Percentiles rank a stretch among this genome's conserved stretches.
phyloP scores from a whole-genome alignment of 2,797 vertebrate species.

The Diplodus sargus region DNA sequence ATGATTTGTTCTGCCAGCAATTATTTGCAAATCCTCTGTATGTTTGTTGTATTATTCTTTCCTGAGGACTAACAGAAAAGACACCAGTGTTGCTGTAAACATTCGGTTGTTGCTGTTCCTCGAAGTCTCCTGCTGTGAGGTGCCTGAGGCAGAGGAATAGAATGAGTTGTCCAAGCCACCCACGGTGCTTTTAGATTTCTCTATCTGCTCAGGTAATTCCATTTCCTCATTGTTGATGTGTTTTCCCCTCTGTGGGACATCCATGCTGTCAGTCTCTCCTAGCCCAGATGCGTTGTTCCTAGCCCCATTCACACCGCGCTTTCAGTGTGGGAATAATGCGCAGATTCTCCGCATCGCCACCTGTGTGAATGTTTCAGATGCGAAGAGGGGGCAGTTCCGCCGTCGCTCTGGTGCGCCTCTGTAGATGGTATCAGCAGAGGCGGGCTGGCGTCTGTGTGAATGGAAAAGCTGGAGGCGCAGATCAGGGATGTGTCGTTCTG shows the following conservation, averaged over 20 bases:
- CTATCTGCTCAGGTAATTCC: constrained; percentile 47
- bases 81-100: constrained; percentile 2
- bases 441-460: no score
- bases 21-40: background rate
- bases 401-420: no score
- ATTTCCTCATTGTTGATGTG: constrained; percentile 42
- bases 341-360: no score
- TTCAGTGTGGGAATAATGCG: no score
- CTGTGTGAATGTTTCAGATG: no score
- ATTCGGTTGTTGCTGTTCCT: constrained; percentile 11
- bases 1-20: background rate
- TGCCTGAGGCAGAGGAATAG: constrained; percentile 18
- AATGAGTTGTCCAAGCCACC: constrained; percentile 41
- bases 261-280: constrained; percentile 8
- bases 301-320: no score
- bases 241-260: constrained; percentile 23
- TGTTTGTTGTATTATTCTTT: background rate
- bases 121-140: constrained; percentile 1
- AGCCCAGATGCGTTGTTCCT: background rate
- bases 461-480: no score
- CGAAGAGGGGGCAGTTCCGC: no score
- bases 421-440: no score
- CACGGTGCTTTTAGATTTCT: constrained; percentile 37
- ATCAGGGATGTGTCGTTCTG: no score
- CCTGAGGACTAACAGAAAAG: background rate